A percentile compares a stretch with the other conserved stretches of the same genome.
Evolutionary conservation across 2,113 vertebrate species (phyloP).

Genomic region (Orthochromis malagaraziensis): DNA sequence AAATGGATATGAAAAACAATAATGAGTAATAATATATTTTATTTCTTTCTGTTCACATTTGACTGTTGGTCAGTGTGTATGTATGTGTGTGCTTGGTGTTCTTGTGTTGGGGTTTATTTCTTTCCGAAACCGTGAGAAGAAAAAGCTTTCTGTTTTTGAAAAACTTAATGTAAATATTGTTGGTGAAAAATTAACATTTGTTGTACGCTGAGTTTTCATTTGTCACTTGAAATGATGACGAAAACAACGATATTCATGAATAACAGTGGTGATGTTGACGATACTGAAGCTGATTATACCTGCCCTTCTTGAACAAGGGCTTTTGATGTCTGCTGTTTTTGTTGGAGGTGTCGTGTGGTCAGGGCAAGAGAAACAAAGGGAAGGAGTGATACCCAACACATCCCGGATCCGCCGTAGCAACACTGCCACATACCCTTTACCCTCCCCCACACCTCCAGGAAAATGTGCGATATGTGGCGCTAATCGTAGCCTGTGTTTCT

Average conservation of each 20-base stretch:
- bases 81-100: slow-evolving; percentile 70
- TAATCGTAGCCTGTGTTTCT: slow-evolving; percentile 9
- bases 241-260: slow-evolving; percentile 56
- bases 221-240: slow-evolving; percentile 65
- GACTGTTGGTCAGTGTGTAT: slow-evolving; percentile 68
- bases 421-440: slow-evolving; percentile 36
- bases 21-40: slow-evolving; percentile 66
- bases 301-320: slow-evolving; percentile 77
- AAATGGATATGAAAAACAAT: slow-evolving; percentile 61
- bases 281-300: slow-evolving; percentile 59
- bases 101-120: slow-evolving; percentile 60
- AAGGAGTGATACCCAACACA: slow-evolving; percentile 57
- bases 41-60: slow-evolving; percentile 65
- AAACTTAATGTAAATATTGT: slow-evolving; percentile 73
- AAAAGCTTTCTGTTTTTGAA: slow-evolving; percentile 59
- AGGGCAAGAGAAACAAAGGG: slow-evolving; percentile 43
- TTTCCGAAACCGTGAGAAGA: slow-evolving; percentile 58
- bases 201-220: slow-evolving; percentile 67
- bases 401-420: slow-evolving; percentile 46
- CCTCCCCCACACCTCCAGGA: neutral
- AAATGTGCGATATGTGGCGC: neutral
- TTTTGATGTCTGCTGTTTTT: slow-evolving; percentile 71
- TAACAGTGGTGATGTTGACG: slow-evolving; percentile 60
- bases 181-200: slow-evolving; percentile 64
- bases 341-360: slow-evolving; percentile 50